Conservation (phyloP, 2,113 vertebrate genomes). For the Tor tambroides region DNA sequence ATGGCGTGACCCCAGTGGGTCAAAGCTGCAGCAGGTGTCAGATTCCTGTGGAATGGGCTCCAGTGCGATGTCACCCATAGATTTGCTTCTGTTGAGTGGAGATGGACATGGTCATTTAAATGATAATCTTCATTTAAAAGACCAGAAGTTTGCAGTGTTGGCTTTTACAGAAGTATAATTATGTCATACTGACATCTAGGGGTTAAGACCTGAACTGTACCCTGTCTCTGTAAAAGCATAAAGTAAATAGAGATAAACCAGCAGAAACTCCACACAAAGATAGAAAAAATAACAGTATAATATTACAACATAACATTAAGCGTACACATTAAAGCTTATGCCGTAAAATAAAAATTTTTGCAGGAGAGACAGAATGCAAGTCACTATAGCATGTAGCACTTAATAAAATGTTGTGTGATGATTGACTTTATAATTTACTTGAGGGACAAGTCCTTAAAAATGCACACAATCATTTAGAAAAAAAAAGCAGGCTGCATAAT, state of each 20-base stretch:
- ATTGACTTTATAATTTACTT: too few relatives aligned
- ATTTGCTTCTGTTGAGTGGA: conserved; percentile 86
- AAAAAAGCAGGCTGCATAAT: neutral
- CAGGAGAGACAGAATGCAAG: neutral
- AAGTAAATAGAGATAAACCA: neutral
- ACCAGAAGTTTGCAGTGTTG: neutral
- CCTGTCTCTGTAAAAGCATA: neutral
- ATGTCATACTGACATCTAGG: conserved; percentile 20
- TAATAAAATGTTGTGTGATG: neutral
- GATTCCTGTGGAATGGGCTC: conserved; percentile 67
- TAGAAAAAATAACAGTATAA: neutral
- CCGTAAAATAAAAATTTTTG: too few relatives aligned
- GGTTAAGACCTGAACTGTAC: conserved; percentile 10
- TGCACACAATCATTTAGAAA: neutral
- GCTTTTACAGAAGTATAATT: neutral
- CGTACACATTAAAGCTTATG: neutral
- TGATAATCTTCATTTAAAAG: neutral
- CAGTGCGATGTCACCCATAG: conserved; percentile 87
- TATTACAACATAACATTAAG: neutral
- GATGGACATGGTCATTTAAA: conserved; percentile 27
- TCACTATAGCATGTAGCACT: neutral
- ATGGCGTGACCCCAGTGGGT: neutral
- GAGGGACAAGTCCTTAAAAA: too few relatives aligned
- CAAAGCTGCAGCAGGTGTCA: conserved; percentile 35
- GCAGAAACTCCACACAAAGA: neutral